phyloP scores from a whole-genome alignment of 2,797 vertebrate genomes.

The Nyctibius grandis region DNA sequence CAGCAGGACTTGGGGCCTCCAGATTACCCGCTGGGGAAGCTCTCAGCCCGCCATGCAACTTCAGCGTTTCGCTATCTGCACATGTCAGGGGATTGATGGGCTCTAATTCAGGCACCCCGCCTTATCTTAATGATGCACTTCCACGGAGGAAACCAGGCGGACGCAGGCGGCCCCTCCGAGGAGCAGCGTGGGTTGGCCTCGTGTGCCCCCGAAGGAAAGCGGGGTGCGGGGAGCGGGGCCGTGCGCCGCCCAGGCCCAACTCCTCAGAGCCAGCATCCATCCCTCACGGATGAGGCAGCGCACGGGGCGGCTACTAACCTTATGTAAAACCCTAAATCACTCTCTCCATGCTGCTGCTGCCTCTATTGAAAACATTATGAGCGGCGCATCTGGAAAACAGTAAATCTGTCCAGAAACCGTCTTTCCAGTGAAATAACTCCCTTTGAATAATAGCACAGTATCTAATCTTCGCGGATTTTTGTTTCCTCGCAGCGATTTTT shows the following conservation, averaged over 20 bases:
- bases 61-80: not conserved
- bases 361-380: constrained; percentile 66
- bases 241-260: fast-evolving
- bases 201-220: not conserved
- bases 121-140: constrained; percentile 6
- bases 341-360: constrained; percentile 23
- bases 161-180: not conserved
- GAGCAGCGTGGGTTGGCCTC: not conserved
- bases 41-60: not conserved
- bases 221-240: fast-evolving
- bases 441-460: constrained; percentile 37
- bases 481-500: constrained; percentile 24
- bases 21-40: not conserved
- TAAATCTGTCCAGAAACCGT: constrained; percentile 55
- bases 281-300: not conserved
- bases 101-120: not conserved
- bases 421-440: constrained; percentile 56
- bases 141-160: not conserved
- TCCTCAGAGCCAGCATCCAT: not conserved
- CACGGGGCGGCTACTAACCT: not conserved
- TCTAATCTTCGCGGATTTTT: constrained; percentile 31
- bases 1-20: not conserved
- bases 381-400: constrained; percentile 63
- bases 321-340: constrained; percentile 31
- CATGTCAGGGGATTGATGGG: not conserved